Percentiles rank a stretch among this genome's conserved stretches.
phyloP scores from a whole-genome alignment of 2,113 vertebrate species.

The Pituophis catenifer region DNA sequence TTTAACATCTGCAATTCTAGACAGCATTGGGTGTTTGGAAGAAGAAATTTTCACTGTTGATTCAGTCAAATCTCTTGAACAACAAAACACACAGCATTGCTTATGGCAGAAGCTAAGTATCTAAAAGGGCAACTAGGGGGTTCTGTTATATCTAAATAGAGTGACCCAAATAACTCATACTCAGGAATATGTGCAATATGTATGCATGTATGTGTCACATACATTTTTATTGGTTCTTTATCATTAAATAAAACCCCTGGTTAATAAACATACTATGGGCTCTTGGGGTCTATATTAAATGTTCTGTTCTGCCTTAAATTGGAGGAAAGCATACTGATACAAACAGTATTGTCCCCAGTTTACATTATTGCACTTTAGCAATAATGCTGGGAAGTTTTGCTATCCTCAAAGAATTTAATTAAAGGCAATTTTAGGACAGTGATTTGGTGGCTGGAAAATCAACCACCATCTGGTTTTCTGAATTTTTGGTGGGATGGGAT shows the following conservation, averaged over 20 bases:
- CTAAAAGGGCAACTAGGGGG: not conserved
- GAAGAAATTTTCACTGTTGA: not conserved
- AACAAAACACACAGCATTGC: not conserved
- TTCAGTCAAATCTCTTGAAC: not conserved
- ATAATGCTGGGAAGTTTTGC: not conserved
- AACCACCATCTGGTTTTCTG: not conserved
- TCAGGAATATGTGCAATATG: not conserved
- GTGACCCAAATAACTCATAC: not conserved
- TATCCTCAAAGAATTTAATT: not conserved
- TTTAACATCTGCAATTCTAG: not conserved
- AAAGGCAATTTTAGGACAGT: not conserved
- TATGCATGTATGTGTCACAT: not conserved
- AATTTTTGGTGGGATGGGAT: not conserved
- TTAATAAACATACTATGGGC: not conserved
- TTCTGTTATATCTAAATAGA: not conserved
- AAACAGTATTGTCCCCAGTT: not conserved
- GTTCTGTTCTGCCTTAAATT: not conserved
- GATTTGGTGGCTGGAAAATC: not conserved
- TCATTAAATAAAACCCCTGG: not conserved
- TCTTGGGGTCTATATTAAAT: not conserved
- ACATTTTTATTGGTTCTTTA: not conserved
- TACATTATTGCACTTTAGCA: not conserved
- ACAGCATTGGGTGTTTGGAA: not conserved
- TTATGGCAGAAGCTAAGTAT: not conserved
- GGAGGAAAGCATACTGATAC: not conserved